Percentiles rank a stretch among this genome's conserved stretches.
phyloP scores from a whole-genome alignment of 2,113 vertebrate species.

The Isurus oxyrinchus region DNA sequence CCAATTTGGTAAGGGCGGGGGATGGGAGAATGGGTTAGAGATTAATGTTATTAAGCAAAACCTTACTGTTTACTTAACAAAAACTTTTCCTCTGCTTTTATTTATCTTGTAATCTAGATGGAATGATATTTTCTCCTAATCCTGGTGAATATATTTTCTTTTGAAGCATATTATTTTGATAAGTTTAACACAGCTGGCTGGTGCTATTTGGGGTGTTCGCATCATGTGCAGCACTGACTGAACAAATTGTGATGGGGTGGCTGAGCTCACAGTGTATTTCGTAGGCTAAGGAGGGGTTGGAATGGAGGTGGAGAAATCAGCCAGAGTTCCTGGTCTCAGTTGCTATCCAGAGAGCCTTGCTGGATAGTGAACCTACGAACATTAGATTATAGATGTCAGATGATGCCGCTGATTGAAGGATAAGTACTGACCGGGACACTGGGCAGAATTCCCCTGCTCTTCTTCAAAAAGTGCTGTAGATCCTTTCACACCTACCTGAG shows the following conservation, averaged over 20 bases:
- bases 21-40: background rate
- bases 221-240: background rate
- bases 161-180: background rate
- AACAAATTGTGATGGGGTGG: background rate
- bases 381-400: background rate
- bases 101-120: background rate
- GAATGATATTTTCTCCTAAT: background rate
- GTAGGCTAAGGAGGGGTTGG: background rate
- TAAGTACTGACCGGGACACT: background rate
- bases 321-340: background rate
- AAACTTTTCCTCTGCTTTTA: background rate
- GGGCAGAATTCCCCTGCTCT: background rate
- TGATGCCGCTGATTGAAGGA: background rate
- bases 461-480: background rate
- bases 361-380: background rate
- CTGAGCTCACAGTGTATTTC: background rate
- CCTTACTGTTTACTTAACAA: too few species aligned
- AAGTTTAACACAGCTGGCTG: background rate
- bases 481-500: background rate
- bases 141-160: background rate
- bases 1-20: background rate
- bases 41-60: background rate
- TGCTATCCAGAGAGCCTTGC: background rate
- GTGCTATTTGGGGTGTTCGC: background rate
- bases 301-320: background rate